Evolutionary conservation across 2,888 invertebrate genomes (phyloP).

Genomic region (Drosophila mulleri): DNA sequence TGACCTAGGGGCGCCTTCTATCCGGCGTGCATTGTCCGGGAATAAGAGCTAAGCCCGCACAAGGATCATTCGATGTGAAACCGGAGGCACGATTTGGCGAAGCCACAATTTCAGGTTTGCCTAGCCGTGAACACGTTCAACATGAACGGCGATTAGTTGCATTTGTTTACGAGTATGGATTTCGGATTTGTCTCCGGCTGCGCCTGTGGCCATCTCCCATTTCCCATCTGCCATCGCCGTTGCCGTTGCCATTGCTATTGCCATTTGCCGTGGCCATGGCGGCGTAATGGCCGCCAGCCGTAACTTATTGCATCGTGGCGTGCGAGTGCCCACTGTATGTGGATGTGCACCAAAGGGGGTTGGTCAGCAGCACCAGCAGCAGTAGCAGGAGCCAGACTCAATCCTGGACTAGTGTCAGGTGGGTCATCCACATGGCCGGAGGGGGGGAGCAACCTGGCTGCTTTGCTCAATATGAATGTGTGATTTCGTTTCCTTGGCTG

Average conservation of each 20-base stretch:
- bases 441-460: not conserved
- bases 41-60: constrained; percentile 46
- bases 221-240: constrained; percentile 27
- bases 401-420: constrained; percentile 44
- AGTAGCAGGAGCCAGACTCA: constrained; percentile 3
- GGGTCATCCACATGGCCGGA: constrained; percentile 14
- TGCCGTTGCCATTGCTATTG: constrained; percentile 13
- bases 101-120: constrained; percentile 75
- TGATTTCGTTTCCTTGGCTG: constrained; percentile 72
- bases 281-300: constrained; percentile 68
- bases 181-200: constrained; percentile 78
- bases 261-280: constrained; percentile 17
- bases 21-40: constrained; percentile 2
- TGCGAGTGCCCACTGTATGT: constrained; percentile 55
- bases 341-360: constrained; percentile 55
- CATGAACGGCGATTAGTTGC: constrained; percentile 83
- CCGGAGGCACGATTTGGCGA: constrained; percentile 38
- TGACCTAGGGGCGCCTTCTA: not conserved
- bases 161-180: constrained; percentile 84
- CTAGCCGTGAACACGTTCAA: constrained; percentile 78
- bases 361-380: constrained; percentile 24
- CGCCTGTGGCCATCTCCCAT: constrained; percentile 50
- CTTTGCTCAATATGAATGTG: constrained; percentile 70
- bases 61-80: constrained; percentile 51
- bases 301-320: constrained; percentile 81